Base-by-base conservation (phyloP, 2,888 invertebrate species). In the Hanleya hanleyi region DNA sequence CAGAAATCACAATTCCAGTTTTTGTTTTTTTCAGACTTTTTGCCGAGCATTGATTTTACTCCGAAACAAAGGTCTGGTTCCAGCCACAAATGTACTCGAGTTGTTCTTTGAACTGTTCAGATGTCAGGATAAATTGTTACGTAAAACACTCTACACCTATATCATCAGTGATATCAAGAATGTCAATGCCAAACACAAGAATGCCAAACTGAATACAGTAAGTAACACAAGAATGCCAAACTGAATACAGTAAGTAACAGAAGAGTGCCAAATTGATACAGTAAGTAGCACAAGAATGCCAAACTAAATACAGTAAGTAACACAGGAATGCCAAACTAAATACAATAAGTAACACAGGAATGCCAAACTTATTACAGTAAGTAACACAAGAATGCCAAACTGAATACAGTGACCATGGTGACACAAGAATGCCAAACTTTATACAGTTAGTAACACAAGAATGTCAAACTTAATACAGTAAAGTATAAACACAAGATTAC, bases 141-240 rank as follows among this genome's bases (percentile, higher is more conserved):
- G 99, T 71, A 94, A 95, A 77, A 98, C 97, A 88, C 92, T 99
- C 15, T 95, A 97, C 90, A 95, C 94, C 33, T 97, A 98, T 87
- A 97, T 99, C 70, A 94, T 98, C 32, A 95, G 94, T 1, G 98
- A 99, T 89, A 96, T 99, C 37, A 98, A 98, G 90, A 97, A 96
- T 88, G 93, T 97, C 86, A 98, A 98, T 90, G 92, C 95, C 67
- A 97, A 97, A 89, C 96, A 97, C 87, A 97, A 97, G 89, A 97
- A 98, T 91, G 94, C 94, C 86, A 97, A 96, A 90, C 92, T 98
- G 49, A 98, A 98, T 91, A 94, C 88, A 62, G 92, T 88, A 78
- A 81, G 85, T 79, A 33, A 89, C 96, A 97, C 87, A 97, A 97
- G 89, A 97, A 98, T 91, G 94, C 94, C 86, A 97, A 96, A 90